Conservation (phyloP, 1,140 invertebrate species). For the Ceratina japonica region DNA sequence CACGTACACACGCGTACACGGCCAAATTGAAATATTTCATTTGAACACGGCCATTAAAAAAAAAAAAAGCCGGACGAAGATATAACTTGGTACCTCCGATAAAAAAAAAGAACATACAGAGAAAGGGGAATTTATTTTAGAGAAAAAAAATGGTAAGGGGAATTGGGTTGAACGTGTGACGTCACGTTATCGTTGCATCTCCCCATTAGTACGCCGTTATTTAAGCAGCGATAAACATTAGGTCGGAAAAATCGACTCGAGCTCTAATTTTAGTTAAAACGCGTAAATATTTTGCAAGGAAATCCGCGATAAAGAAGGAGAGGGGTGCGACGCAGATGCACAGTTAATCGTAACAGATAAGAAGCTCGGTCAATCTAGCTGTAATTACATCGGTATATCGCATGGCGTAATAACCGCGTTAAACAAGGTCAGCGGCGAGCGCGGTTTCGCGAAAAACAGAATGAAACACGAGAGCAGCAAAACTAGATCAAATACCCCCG, state of each 20-base stretch:
- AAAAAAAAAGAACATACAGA: not conserved
- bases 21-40: constrained; percentile 21
- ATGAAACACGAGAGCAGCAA: not conserved
- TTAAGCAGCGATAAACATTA: constrained; percentile 3
- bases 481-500: no score
- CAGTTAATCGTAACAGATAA: not conserved
- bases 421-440: constrained; percentile 8
- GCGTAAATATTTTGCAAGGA: no score
- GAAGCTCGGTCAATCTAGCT: not conserved
- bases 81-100: not conserved
- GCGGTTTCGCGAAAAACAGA: not conserved
- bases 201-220: not conserved
- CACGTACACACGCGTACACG: no score
- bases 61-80: not conserved
- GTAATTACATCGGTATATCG: constrained; percentile 15
- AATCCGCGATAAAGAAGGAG: not conserved
- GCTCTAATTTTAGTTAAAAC: no score
- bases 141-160: no score
- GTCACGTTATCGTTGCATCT: not conserved
- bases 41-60: not conserved
- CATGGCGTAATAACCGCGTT: not conserved
- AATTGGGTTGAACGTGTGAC: no score
- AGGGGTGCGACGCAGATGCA: no score
- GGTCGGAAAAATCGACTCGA: not conserved
- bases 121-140: constrained; percentile 11